Evolutionary conservation across 2,797 vertebrate species (phyloP), one percentile per base, ranked within the genome.

Genomic region (Setipinna tenuifilis): DNA sequence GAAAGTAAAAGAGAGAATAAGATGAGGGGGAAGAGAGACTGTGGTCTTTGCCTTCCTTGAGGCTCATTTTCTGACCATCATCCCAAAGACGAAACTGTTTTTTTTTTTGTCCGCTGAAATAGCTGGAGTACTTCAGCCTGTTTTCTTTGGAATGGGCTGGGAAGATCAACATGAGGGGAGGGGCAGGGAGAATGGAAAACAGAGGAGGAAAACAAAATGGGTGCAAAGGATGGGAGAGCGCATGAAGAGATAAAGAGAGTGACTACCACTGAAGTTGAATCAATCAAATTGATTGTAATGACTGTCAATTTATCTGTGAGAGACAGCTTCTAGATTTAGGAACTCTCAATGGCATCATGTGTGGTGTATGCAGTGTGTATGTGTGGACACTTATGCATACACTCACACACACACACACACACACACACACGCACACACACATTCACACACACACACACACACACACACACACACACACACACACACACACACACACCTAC

Each of bases 71-170:
- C 82, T 88, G 87, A 85, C 80, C 82, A 75, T 41, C 31, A 58
- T 88, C 82, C 82, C 85, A 85, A 82, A 88, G 83, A 82, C 54
- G n/a, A 57, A 44, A 16, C 48, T 86, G 65, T 44, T 82, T 82
- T 83, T 83, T 84, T 85, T 82, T 61, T 71, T 58, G 28, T 44
- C 61, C 23, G 41, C 35, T 78, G 28, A 86, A 86, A 86, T 85
- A 86, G 75, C 85, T 85, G 87, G 82, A 57, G 48, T 58, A 58
- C 71, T 44, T 78, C 19, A 9, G 71, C 31, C 50, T 86, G 81
- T 83, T 88, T 83, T 62, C 81, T 71, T 65, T 84, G 83, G 82
- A 71, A 81, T n/a, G 28, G 61, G 35, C 23, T 84, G 12, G 68
- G 85, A 54, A 82, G 81, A 59, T 83, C 84, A 87, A 57, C 23